Conservation (phyloP, 2,113 vertebrate species). For the Hyperopisus bebe region DNA sequence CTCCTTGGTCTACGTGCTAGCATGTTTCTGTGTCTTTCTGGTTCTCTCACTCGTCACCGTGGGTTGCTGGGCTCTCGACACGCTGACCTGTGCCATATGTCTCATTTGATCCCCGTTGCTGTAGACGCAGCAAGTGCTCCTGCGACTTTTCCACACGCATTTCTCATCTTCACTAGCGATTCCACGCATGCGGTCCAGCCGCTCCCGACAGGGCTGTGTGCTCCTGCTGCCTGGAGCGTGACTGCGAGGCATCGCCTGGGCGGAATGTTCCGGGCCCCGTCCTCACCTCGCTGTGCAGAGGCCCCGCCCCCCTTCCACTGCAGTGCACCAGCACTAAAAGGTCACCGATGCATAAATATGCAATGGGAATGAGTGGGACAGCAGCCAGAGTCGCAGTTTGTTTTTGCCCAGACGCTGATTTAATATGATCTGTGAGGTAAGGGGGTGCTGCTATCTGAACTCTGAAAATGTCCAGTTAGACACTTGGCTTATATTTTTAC, state of each 20-base stretch:
- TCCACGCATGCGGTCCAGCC: background rate
- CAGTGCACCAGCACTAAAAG: slow-evolving; percentile 5
- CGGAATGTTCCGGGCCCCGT: background rate
- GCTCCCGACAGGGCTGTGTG: background rate
- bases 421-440: background rate
- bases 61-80: background rate
- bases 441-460: background rate
- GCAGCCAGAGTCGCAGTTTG: background rate
- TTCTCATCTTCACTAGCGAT: background rate
- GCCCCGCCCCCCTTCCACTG: background rate
- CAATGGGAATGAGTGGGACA: background rate
- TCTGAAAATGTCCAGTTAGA: background rate
- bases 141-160: background rate
- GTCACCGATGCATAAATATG: slow-evolving; percentile 1
- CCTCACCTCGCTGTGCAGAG: too few relatives aligned
- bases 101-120: background rate
- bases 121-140: background rate
- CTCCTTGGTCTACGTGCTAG: background rate
- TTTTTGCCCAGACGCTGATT: background rate
- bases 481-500: background rate
- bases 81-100: background rate
- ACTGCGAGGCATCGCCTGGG: background rate
- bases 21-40: background rate
- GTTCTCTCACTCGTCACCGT: background rate
- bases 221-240: background rate